Evolutionary conservation across 2,113 vertebrate genomes (phyloP), one percentile per base, ranked within the genome.

Genomic region (Lepisosteus osseus): DNA sequence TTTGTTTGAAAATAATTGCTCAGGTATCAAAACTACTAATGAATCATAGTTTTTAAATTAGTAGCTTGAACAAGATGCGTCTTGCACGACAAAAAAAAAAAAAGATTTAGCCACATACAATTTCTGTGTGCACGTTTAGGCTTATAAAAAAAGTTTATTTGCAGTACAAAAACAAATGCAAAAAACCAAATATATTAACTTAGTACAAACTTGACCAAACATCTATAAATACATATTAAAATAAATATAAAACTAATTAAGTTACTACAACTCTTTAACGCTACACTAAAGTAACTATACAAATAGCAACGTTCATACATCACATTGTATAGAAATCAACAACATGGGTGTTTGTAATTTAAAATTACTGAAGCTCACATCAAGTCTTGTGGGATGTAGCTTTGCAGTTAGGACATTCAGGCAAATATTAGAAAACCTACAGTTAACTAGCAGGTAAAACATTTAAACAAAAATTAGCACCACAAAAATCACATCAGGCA

Each of bases 171-270:
- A 86, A 79, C 64, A 57, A 65, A 51, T 54, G 12, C 72, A 74
- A 77, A 78, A 29, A 72, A 84, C 71, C 72, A 82, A 90, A 91
- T 92, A 92, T 91, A 92, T 92, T 92, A 92, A 90, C 88, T 91
- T 90, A 82, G 88, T 87, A 87, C 86, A 90, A 90, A 89, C 83
- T 80, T 72, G 41, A 70, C 76, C 61, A 79, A 85, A 85, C 89
- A 89, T 88, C 87, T 91, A 91, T 91, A 92, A 92, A 92, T 92
- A 92, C 72, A 57, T 42, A 78, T 90, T 90, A 90, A 91, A 91
- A 92, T 91, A 92, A 91, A 90, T 90, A 87, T 89, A 88, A 90
- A 82, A 86, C 51, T 14, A 86, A 86, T 88, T 87, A 90, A 91
- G 84, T 87, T 90, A 90, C 90, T 89, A 85, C 81, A 83, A 7